Conservation (phyloP, 2,888 invertebrate species). For the Listrodromus nycthemerus region DNA sequence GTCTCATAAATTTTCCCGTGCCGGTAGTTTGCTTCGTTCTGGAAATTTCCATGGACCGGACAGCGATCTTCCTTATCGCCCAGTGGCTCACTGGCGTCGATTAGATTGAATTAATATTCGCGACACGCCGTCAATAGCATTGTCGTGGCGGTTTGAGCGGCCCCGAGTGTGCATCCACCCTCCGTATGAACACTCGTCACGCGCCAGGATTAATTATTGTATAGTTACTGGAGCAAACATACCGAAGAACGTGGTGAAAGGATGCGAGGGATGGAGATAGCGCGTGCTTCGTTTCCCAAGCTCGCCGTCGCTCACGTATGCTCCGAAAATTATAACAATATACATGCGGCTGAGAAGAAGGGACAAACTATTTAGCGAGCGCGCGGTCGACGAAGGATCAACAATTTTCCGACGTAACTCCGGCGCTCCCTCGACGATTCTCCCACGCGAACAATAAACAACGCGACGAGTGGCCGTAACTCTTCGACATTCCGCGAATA, state of each 20-base stretch:
- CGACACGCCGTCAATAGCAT: conserved; percentile 20
- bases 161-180: not conserved
- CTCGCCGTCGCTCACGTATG: conserved; percentile 2
- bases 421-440: conserved; percentile 8
- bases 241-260: not conserved
- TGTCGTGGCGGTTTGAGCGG: conserved; percentile 7
- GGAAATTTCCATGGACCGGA: not conserved
- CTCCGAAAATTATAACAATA: not conserved
- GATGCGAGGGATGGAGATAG: not conserved
- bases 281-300: conserved; percentile 9
- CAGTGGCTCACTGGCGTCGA: conserved; percentile 39
- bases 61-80: conserved; percentile 35
- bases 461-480: not conserved
- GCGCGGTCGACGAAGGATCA: conserved; percentile 15
- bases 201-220: conserved; percentile 28
- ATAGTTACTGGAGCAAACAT: conserved; percentile 34
- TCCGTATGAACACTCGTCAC: conserved; percentile 1
- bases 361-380: conserved; percentile 31
- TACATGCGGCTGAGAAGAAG: not conserved
- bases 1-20: conserved; percentile 47
- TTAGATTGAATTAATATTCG: conserved; percentile 61
- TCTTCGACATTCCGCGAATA: conserved; percentile 7
- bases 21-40: not conserved
- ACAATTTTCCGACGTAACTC: conserved; percentile 25
- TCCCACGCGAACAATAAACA: conserved; percentile 14